Evolutionary conservation across 2,113 vertebrate genomes (phyloP).

Genomic region (Nibea coibor): DNA sequence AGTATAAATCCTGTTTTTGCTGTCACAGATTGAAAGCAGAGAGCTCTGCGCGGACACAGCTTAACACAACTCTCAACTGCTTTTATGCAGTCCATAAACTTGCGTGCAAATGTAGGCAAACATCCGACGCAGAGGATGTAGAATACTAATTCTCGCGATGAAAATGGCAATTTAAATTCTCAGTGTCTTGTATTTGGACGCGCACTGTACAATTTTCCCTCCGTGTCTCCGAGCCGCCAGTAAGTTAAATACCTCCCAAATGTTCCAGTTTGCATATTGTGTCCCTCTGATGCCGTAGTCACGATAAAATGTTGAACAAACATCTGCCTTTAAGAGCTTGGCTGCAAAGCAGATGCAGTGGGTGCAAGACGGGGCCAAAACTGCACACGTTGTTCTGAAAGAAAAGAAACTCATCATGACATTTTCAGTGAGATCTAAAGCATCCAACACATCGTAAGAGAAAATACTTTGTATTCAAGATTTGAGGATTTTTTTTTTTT

Average conservation of each 20-base stretch:
- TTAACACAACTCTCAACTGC: background rate
- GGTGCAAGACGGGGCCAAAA: background rate
- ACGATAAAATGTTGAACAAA: background rate
- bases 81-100: background rate
- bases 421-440: background rate
- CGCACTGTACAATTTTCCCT: slow-evolving; percentile 2
- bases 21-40: background rate
- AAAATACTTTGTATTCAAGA: background rate
- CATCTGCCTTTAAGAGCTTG: background rate
- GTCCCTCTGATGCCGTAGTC: slow-evolving; percentile 1
- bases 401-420: background rate
- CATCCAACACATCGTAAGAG: background rate
- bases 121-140: background rate
- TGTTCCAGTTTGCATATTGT: slow-evolving; percentile 11
- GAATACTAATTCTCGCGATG: background rate
- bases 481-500: background rate
- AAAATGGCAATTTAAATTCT: slow-evolving; percentile 9
- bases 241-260: slow-evolving; percentile 38
- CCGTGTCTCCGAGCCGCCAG: background rate
- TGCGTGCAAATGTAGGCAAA: slow-evolving; percentile 13
- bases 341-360: slow-evolving; percentile 23
- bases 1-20: background rate
- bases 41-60: background rate
- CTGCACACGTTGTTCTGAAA: background rate
- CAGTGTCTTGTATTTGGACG: slow-evolving; percentile 1